Conservation (phyloP, 2,888 invertebrate genomes). For the Uropetala carovei region DNA sequence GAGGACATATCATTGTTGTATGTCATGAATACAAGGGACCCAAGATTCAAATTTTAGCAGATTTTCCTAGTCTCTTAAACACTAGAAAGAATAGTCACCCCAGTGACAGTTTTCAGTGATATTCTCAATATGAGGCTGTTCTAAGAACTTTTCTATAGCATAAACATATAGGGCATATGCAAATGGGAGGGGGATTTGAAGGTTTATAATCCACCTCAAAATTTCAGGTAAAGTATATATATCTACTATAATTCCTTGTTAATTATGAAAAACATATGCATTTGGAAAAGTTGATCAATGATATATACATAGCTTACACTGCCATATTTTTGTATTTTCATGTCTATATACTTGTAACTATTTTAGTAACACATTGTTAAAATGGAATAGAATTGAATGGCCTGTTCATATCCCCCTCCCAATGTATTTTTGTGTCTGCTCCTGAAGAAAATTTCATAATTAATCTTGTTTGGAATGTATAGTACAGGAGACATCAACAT, state of each 20-base stretch:
- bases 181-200: conserved; percentile 42
- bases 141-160: neutral
- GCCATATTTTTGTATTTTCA: conserved; percentile 61
- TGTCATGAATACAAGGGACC: conserved; percentile 53
- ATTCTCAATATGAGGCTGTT: neutral
- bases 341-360: conserved; percentile 16
- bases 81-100: neutral
- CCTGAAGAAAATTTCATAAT: neutral
- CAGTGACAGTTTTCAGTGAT: neutral
- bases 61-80: neutral
- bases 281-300: neutral
- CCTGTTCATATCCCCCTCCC: conserved; percentile 37
- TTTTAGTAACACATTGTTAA: conserved; percentile 26
- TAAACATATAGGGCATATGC: neutral
- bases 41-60: neutral
- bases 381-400: neutral
- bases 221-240: neutral
- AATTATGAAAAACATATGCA: conserved; percentile 4
- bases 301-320: conserved; percentile 51
- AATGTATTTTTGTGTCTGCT: neutral
- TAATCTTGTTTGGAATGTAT: too few relatives aligned
- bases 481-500: too few relatives aligned
- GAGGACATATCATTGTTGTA: conserved; percentile 42
- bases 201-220: neutral
- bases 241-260: neutral